Evolutionary conservation across 2,797 vertebrate genomes (phyloP).

Genomic region (Myripristis jacobus): DNA sequence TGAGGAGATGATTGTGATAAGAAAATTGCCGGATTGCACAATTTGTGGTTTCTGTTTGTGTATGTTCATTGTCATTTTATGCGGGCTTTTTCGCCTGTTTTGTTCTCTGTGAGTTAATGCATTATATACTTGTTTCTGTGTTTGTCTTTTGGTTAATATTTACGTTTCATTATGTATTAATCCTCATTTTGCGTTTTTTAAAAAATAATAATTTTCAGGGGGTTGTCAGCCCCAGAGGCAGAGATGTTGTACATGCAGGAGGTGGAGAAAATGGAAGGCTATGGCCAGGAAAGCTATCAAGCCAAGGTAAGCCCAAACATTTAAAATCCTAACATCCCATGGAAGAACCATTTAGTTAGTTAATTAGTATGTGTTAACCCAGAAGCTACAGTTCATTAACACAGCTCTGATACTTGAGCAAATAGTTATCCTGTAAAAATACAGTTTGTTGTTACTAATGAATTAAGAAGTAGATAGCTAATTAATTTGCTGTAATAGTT

Average conservation of each 20-base stretch:
- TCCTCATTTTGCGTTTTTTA: background rate
- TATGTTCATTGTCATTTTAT: background rate
- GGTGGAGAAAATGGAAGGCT: slow-evolving; percentile 96
- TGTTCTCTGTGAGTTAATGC: background rate
- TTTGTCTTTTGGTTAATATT: slow-evolving; percentile 5
- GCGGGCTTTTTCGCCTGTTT: background rate
- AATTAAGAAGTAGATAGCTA: background rate
- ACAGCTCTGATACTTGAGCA: background rate
- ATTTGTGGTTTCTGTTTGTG: background rate
- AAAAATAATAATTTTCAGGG: slow-evolving; percentile 84
- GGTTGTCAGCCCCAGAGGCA: slow-evolving; percentile 92
- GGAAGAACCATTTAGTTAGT: background rate
- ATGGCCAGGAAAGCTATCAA: slow-evolving; percentile 95
- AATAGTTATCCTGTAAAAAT: background rate
- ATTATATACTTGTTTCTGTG: background rate
- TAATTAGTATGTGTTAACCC: background rate
- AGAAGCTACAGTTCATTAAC: background rate
- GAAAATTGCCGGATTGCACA: background rate
- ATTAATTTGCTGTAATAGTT: too few relatives aligned
- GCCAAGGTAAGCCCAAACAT: slow-evolving; percentile 90
- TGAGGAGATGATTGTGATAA: slow-evolving; percentile 1
- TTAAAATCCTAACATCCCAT: background rate
- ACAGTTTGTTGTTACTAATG: background rate
- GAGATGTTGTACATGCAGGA: slow-evolving; percentile 99
- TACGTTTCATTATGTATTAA: slow-evolving; percentile 10